Evolutionary conservation across 2,113 vertebrate genomes (phyloP).

Genomic region (Collichthys lucidus): DNA sequence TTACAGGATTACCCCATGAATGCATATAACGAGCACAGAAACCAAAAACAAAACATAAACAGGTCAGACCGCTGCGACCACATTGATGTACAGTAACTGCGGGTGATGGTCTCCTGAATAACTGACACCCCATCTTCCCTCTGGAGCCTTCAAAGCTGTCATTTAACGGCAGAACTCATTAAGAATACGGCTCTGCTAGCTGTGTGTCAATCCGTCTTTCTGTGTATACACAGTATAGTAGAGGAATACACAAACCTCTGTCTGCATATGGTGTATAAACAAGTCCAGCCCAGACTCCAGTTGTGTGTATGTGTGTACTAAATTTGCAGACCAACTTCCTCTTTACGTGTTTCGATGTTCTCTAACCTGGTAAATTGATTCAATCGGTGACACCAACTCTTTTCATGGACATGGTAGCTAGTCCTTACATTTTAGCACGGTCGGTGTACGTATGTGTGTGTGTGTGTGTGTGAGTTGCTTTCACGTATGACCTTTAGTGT

Average conservation of each 20-base stretch:
- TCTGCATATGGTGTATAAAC: slow-evolving; percentile 29
- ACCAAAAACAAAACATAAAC: slow-evolving; percentile 24
- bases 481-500: slow-evolving; percentile 53
- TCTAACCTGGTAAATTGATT: not conserved
- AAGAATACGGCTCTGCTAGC: slow-evolving; percentile 42
- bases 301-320: not conserved
- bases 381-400: not conserved
- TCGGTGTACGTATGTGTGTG: not conserved
- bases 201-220: slow-evolving; percentile 18
- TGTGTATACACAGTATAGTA: slow-evolving; percentile 35
- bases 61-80: slow-evolving; percentile 49
- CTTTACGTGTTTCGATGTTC: not conserved
- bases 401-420: not conserved
- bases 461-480: not conserved
- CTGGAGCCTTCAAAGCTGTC: slow-evolving; percentile 15
- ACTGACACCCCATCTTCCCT: slow-evolving; percentile 27
- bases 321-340: slow-evolving; percentile 2
- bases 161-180: slow-evolving; percentile 12
- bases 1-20: slow-evolving; percentile 57
- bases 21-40: slow-evolving; percentile 63
- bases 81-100: slow-evolving; percentile 42
- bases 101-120: slow-evolving; percentile 41
- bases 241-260: slow-evolving; percentile 13
- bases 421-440: slow-evolving; percentile 28
- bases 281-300: not conserved